Percentiles rank a stretch among this genome's conserved stretches.
phyloP scores from a whole-genome alignment of 2,113 vertebrate species.

The Hippocampus barbouri region DNA sequence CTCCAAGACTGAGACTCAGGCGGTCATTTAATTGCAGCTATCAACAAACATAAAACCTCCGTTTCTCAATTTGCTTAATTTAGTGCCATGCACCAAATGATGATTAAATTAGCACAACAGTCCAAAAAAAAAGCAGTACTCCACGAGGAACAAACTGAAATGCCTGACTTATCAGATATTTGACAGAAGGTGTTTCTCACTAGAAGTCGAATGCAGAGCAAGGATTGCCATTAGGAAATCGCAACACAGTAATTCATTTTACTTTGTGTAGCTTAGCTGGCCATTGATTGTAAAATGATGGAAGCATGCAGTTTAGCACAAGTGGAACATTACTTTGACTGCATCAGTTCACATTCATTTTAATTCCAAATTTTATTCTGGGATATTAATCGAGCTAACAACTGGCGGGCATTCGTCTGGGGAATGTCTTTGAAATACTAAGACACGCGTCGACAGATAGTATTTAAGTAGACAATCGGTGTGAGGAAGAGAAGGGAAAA shows the following conservation, averaged over 20 bases:
- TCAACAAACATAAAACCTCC: slow-evolving; percentile 41
- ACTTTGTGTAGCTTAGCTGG: background rate
- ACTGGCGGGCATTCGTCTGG: slow-evolving; percentile 4
- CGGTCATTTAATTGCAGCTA: slow-evolving; percentile 24
- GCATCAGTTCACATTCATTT: background rate
- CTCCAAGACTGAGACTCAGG: slow-evolving; percentile 22
- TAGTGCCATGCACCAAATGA: slow-evolving; percentile 30
- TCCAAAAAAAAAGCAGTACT: background rate
- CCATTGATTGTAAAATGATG: background rate
- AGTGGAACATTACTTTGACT: background rate
- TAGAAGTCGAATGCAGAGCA: background rate
- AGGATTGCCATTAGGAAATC: background rate
- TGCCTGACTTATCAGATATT: background rate
- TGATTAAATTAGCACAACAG: slow-evolving; percentile 26
- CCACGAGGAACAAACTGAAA: background rate
- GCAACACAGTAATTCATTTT: background rate
- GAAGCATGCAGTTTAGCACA: background rate
- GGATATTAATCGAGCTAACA: background rate
- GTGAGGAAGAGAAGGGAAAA: slow-evolving; percentile 19
- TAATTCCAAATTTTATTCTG: background rate
- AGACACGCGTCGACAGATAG: slow-evolving; percentile 4
- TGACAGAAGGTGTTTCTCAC: background rate
- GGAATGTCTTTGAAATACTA: background rate
- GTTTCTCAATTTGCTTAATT: slow-evolving; percentile 36
- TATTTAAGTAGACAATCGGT: slow-evolving; percentile 13